Evolutionary conservation across 2,888 invertebrate species (phyloP), one percentile per base, ranked within the genome.

Genomic region (Microctonus brassicae): DNA sequence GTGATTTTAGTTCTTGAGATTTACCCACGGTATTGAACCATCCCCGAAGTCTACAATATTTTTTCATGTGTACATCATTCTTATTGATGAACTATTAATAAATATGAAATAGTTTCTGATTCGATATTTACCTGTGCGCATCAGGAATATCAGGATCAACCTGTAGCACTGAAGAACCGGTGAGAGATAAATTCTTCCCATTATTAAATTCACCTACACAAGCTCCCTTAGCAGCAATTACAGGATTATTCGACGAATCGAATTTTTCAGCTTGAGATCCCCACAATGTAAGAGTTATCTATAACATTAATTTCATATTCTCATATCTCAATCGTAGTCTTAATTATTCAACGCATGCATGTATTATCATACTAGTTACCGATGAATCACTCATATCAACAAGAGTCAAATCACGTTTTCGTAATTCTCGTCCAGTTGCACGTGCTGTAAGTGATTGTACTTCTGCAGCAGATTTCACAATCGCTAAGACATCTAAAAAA

Each of bases 101-200:
- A 47, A 10, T 60, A 5, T 61, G 29, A 22, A 24, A 33, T 26
- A 4, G 29, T 13, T n/a, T n/a, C 17, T 2, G 13, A 47, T 60
- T 26, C 24, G 26, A 34, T 17, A 5, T 42, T 34, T 76, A 86
- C 82, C 90, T 90, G 85, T 97, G 95, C 1, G 97, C 94, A 82
- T 97, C 97, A 0, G 93, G 91, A 33, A 97, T 89, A 84, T 98
- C 97, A 0, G 99, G 98, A 89, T 98, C 96, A 6, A 95, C 84
- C 77, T 95, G 92, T 71, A 97, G 68, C 78, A 91, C 89, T 9
- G 93, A 91, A 26, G 92, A 90, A 13, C 88, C 85, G 0, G 92
- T 79, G 72, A 91, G 88, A 1, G 92, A 91, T 33, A 95, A 81
- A 26, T 90, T 92, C 86, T 94, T 95, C 72, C 93, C 93, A 57